These are phyloP conservation scores for Plutomurus gul DNA, from an alignment of 1,140 invertebrate genomes.

Conservation along the genomic window DNA sequence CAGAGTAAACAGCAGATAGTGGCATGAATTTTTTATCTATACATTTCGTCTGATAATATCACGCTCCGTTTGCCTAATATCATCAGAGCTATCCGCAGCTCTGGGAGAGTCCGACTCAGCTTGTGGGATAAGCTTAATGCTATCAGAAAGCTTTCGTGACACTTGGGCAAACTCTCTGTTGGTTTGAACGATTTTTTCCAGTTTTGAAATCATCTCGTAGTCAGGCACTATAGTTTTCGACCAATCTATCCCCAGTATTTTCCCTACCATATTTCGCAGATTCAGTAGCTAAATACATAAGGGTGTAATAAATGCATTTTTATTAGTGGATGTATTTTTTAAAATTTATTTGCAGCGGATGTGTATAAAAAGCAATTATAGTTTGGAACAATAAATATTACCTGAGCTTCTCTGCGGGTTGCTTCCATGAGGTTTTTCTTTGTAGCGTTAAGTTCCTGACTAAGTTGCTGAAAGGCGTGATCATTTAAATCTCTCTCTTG, in stretches of 20 bases:
- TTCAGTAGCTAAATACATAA: slow-evolving; percentile 63
- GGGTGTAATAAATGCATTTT: not conserved
- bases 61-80: not conserved
- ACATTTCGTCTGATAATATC: not conserved
- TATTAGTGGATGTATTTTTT: not conserved
- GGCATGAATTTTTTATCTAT: not conserved
- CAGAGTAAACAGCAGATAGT: not conserved
- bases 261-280: slow-evolving; percentile 70
- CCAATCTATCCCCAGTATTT: slow-evolving; percentile 67
- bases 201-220: slow-evolving; percentile 73
- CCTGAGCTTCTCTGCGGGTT: slow-evolving; percentile 72
- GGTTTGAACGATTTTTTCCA: slow-evolving; percentile 75
- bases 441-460: slow-evolving; percentile 72
- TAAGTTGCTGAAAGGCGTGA: slow-evolving; percentile 68
- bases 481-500: slow-evolving; percentile 69
- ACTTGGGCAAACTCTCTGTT: slow-evolving; percentile 77
- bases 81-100: not conserved
- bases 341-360: not conserved
- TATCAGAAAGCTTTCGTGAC: slow-evolving; percentile 60
- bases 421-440: slow-evolving; percentile 73
- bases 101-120: slow-evolving; percentile 19
- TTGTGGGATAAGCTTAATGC: slow-evolving; percentile 49
- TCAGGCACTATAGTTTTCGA: slow-evolving; percentile 65
- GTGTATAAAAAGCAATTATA: not conserved
- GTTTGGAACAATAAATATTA: slow-evolving; percentile 52